A percentile compares a stretch with the other conserved stretches of the same genome.
Evolutionary conservation across 1,140 invertebrate species (phyloP).

Genomic region (Lucilia cuprina): DNA sequence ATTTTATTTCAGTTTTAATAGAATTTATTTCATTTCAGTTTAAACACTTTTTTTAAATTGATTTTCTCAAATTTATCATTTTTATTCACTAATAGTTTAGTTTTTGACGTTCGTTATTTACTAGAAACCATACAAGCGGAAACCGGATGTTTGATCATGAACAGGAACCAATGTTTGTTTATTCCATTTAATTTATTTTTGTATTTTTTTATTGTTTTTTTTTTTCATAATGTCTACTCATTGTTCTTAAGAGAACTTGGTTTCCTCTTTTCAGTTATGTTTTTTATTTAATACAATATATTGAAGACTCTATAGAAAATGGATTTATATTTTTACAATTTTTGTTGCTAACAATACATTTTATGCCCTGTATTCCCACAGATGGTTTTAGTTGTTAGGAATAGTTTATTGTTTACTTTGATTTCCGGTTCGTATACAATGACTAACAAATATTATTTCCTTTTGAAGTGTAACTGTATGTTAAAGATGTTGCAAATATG

Average conservation of each 20-base stretch:
- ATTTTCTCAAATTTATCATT: background rate
- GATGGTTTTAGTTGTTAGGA: background rate
- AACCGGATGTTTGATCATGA: slow-evolving; percentile 10
- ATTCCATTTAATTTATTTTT: background rate
- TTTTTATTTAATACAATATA: background rate
- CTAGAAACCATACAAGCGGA: background rate
- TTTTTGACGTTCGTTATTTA: background rate
- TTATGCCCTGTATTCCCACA: background rate
- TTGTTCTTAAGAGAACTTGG: background rate
- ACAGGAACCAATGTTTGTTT: background rate
- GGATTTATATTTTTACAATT: background rate
- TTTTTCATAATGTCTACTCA: background rate
- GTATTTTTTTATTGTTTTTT: background rate
- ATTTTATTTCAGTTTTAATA: too few species aligned
- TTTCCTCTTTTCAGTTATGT: background rate
- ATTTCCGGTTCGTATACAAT: background rate
- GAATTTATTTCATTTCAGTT: background rate
- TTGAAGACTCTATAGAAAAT: background rate
- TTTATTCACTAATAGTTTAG: background rate
- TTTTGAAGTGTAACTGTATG: too few species aligned
- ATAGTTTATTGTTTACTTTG: background rate
- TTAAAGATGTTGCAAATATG: too few species aligned
- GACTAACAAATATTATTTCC: background rate
- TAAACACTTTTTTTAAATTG: background rate
- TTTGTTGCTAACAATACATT: background rate